Evolutionary conservation across 2,113 vertebrate genomes (phyloP), one percentile per base, ranked within the genome.

Genomic region (Cranoglanis bouderius): DNA sequence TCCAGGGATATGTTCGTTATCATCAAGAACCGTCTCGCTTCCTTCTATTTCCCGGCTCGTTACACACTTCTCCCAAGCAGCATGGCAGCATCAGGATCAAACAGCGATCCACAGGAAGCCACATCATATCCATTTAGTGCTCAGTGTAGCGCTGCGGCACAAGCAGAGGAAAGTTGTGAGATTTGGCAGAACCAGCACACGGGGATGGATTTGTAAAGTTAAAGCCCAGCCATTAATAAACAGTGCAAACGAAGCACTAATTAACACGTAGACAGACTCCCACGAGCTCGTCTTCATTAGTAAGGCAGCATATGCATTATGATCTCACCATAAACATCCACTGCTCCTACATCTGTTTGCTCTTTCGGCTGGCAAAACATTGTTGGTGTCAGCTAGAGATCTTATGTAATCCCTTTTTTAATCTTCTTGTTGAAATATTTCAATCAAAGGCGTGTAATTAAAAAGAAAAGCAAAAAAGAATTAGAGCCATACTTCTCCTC

Each of bases 131-230:
- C 38, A 49, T 86, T 92, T 88, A 91, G 49, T 6, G 40, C 65
- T 77, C 74, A 14, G 46, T 18, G 24, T 77, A 49, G 35, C 61
- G 24, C 67, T n/a, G 59, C 16, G 80, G 32, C 43, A 61, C 77
- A 80, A 53, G 65, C 21, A 18, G 8, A 26, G 53, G 46, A 4
- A 32, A 84, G 6, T 12, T 35, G 70, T 2, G 43, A 72, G 35
- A 86, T 35, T 70, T n/a, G 65, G 51, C 59, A 24, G 90, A 87
- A 88, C 35, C 40, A 61, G 55, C 65, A 88, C 51, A 55, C 19
- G 13, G 63, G 78, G 29, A 89, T 85, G 84, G 86, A 94, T 94
- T 93, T 94, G 93, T 94, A 88, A 93, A 92, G 93, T 92, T 93
- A 93, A 94, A 94, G 57, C 92, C 1, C 57, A 0, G 82, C 91